Evolutionary conservation across 1,140 invertebrate species (phyloP).

Genomic region (Aphis craccivora): DNA sequence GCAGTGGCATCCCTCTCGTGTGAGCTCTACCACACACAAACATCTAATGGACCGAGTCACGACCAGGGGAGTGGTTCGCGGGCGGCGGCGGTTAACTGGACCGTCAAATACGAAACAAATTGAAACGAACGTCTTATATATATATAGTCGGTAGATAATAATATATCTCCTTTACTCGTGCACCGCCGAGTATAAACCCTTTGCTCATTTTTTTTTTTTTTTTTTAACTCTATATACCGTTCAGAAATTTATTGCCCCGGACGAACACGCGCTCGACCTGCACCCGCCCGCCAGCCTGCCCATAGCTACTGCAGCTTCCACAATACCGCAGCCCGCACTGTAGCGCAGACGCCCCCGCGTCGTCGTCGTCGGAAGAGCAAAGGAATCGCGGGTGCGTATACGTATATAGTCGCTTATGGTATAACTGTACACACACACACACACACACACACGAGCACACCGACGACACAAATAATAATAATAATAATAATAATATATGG

Average conservation of each 20-base stretch:
- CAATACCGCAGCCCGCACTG: too few relatives aligned
- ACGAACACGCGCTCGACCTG: background rate
- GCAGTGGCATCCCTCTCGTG: background rate
- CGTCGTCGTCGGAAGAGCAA: background rate
- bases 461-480: background rate
- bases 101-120: slow-evolving; percentile 57
- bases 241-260: slow-evolving; percentile 43
- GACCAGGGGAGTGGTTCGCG: background rate
- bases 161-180: slow-evolving; percentile 54
- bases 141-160: slow-evolving; percentile 39
- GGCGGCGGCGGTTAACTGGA: slow-evolving; percentile 43
- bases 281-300: background rate
- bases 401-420: background rate
- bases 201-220: slow-evolving; percentile 44
- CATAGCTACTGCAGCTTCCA: background rate
- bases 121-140: slow-evolving; percentile 54
- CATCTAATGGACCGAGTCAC: background rate
- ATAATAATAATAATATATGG: background rate
- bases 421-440: background rate
- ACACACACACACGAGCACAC: background rate
- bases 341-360: too few relatives aligned
- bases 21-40: background rate
- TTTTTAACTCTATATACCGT: background rate
- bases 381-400: background rate
- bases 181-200: slow-evolving; percentile 43